These are phyloP conservation scores for Bostrychus sinensis DNA, from an alignment of 2,113 vertebrate species.

Conservation along the genomic window DNA sequence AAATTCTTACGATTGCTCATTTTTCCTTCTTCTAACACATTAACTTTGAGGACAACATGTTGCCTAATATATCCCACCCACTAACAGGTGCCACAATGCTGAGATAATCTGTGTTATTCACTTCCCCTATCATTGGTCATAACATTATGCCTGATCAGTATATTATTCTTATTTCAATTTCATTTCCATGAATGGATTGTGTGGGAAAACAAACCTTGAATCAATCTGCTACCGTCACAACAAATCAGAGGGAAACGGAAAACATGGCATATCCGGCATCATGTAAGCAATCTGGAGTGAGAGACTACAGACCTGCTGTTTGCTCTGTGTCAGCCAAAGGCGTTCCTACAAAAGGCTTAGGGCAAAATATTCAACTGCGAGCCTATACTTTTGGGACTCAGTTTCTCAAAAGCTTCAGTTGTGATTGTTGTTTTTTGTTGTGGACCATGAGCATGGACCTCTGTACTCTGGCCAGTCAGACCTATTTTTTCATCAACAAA, in stretches of 20 bases:
- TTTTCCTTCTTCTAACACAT: too few species aligned
- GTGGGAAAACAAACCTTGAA: slow-evolving; percentile 47
- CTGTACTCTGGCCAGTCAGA: too few species aligned
- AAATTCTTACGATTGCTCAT: too few species aligned
- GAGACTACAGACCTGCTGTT: slow-evolving; percentile 63
- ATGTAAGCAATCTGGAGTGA: slow-evolving; percentile 66
- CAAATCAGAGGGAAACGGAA: slow-evolving; percentile 41
- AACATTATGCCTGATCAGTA: too few species aligned
- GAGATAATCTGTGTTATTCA: too few species aligned
- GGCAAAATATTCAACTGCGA: slow-evolving; percentile 24
- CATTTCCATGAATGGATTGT: slow-evolving; percentile 26
- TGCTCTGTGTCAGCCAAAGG: slow-evolving; percentile 62
- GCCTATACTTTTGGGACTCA: slow-evolving; percentile 13
- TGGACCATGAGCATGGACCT: neutral
- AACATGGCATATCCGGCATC: slow-evolving; percentile 35
- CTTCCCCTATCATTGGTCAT: too few species aligned
- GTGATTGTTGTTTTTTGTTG: slow-evolving; percentile 9
- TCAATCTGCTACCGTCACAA: slow-evolving; percentile 55
- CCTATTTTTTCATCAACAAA: too few species aligned
- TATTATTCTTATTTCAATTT: too few species aligned
- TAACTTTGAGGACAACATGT: too few species aligned
- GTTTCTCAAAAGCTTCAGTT: neutral
- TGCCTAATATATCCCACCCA: too few species aligned
- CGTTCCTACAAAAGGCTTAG: slow-evolving; percentile 24
- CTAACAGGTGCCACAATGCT: too few species aligned